Conservation (phyloP, 2,888 invertebrate genomes). For the Spisula subtruncata region DNA sequence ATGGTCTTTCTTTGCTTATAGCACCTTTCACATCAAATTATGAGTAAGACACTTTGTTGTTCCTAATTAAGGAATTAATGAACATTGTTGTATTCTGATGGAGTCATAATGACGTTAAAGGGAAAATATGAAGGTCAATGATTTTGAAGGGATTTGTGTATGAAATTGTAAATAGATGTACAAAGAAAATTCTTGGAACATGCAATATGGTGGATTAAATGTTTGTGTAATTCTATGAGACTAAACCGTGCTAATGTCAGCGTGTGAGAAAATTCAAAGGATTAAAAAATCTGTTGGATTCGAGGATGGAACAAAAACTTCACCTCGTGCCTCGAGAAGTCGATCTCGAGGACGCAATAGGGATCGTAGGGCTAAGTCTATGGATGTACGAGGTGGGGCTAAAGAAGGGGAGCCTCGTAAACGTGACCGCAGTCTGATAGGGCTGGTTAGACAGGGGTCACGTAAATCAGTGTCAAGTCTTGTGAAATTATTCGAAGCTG, state of each 20-base stretch:
- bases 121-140: neutral
- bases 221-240: neutral
- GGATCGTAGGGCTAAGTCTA: slow-evolving; percentile 69
- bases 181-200: neutral
- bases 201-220: slow-evolving; percentile 25
- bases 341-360: slow-evolving; percentile 53
- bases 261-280: slow-evolving; percentile 69
- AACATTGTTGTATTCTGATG: neutral
- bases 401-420: slow-evolving; percentile 64
- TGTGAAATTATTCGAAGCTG: slow-evolving; percentile 70
- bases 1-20: too few species aligned
- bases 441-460: slow-evolving; percentile 68
- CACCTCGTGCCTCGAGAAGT: slow-evolving; percentile 63
- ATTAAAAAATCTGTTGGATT: slow-evolving; percentile 71
- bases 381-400: slow-evolving; percentile 64
- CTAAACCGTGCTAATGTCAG: slow-evolving; percentile 57
- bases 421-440: slow-evolving; percentile 69
- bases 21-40: too few species aligned
- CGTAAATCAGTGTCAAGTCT: slow-evolving; percentile 69
- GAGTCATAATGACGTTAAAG: neutral
- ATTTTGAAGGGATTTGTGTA: neutral
- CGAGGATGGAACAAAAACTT: slow-evolving; percentile 63
- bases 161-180: neutral
- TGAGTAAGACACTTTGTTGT: neutral
- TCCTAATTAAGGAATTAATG: neutral